A percentile compares a stretch with the other conserved stretches of the same genome.
phyloP scores from a whole-genome alignment of 2,888 invertebrate species.

The Meteorus colon region DNA sequence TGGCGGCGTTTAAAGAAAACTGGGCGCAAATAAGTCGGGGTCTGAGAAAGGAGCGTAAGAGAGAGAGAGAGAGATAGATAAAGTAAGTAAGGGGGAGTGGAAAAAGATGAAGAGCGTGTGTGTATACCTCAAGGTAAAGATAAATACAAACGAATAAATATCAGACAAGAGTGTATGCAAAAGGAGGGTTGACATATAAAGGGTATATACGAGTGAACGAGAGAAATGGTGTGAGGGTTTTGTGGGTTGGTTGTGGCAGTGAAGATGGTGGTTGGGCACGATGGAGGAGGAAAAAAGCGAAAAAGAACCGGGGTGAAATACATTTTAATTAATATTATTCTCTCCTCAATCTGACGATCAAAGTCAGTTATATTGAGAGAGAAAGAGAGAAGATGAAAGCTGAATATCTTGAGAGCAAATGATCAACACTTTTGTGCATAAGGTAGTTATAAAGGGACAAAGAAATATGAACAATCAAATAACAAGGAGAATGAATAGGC shows the following conservation, averaged over 20 bases:
- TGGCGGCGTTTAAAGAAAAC: slow-evolving; percentile 68
- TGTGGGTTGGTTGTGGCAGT: not conserved
- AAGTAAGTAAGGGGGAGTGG: slow-evolving; percentile 30
- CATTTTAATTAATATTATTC: slow-evolving; percentile 73
- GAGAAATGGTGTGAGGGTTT: not conserved
- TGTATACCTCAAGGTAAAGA: slow-evolving; percentile 61
- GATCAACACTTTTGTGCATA: not conserved
- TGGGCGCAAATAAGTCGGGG: slow-evolving; percentile 54
- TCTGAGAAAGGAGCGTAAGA: not conserved
- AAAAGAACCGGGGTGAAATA: slow-evolving; percentile 60
- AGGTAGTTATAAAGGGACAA: not conserved
- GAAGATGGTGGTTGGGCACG: not conserved
- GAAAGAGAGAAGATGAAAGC: not conserved
- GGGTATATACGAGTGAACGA: slow-evolving; percentile 8
- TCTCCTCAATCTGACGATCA: slow-evolving; percentile 70
- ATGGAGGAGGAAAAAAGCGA: not conserved
- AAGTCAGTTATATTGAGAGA: slow-evolving; percentile 47
- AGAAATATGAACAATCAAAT: not conserved
- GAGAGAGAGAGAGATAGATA: slow-evolving; percentile 56
- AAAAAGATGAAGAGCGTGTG: slow-evolving; percentile 21
- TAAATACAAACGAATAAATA: slow-evolving; percentile 73
- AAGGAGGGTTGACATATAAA: slow-evolving; percentile 53
- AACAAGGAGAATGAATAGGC: not conserved
- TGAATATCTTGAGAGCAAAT: not conserved
- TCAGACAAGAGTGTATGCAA: slow-evolving; percentile 64